phyloP scores from a whole-genome alignment of 2,888 invertebrate genomes.

The Caenorhabditis becei region DNA sequence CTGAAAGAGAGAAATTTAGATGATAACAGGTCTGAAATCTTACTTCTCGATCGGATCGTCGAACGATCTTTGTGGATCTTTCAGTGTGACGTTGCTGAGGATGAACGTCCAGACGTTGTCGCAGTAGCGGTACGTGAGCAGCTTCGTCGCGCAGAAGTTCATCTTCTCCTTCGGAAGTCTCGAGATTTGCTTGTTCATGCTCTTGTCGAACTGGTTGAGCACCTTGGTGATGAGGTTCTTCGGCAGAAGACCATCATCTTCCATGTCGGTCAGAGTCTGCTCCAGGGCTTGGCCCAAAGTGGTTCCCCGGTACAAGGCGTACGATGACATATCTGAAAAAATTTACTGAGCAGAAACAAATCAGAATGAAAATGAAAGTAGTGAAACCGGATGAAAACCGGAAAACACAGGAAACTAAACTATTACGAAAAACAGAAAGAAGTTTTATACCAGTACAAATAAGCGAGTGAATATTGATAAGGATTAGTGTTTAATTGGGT shows the following conservation, averaged over 20 bases:
- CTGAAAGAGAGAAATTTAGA: conserved; percentile 81
- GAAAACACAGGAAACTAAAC: neutral
- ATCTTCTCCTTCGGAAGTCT: conserved; percentile 94
- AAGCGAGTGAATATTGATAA: neutral
- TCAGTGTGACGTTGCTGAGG: conserved; percentile 96
- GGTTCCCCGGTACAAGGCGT: conserved; percentile 97
- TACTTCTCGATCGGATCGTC: conserved; percentile 57
- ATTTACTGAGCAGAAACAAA: neutral
- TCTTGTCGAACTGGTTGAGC: conserved; percentile 95
- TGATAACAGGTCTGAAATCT: neutral
- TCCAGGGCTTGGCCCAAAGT: conserved; percentile 97
- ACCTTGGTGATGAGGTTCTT: conserved; percentile 86
- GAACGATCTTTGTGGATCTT: conserved; percentile 82
- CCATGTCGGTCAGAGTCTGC: conserved; percentile 94
- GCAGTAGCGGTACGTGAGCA: conserved; percentile 89
- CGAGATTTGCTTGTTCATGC: conserved; percentile 94
- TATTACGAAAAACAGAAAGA: neutral
- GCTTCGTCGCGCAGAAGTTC: conserved; percentile 87
- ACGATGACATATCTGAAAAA: conserved; percentile 83
- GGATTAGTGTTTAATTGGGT: neutral
- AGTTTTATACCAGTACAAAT: too few relatives aligned
- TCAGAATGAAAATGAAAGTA: neutral
- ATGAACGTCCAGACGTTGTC: conserved; percentile 99
- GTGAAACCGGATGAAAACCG: conserved; percentile 1
- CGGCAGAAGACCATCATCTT: conserved; percentile 62